Evolutionary conservation across 2,113 vertebrate genomes (phyloP).

Genomic region (Phocoena sinus): DNA sequence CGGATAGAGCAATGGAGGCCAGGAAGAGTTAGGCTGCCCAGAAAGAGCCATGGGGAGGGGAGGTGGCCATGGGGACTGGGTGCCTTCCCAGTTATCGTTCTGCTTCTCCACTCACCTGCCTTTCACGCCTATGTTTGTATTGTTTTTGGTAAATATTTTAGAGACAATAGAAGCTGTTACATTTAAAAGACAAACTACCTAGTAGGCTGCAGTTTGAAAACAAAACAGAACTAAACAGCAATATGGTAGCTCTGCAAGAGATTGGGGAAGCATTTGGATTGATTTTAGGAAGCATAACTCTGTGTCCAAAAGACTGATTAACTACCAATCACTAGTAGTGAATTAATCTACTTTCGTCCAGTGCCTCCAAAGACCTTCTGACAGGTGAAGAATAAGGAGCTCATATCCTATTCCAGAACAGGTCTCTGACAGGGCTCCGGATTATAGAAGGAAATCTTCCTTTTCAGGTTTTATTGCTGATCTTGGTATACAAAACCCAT

Average conservation of each 20-base stretch:
- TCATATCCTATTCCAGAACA: background rate
- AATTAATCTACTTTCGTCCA: background rate
- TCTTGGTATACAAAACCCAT: background rate
- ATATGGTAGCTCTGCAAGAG: background rate
- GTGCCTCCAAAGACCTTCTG: background rate
- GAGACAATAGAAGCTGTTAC: background rate
- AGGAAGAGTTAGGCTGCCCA: background rate
- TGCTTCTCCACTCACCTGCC: background rate
- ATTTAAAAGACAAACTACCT: background rate
- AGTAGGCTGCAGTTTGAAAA: background rate
- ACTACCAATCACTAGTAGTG: background rate
- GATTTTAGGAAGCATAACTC: background rate
- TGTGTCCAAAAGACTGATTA: background rate
- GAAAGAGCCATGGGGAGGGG: accelerated
- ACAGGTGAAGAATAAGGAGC: background rate
- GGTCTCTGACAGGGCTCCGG: background rate
- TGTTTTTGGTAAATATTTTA: background rate
- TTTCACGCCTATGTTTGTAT: background rate
- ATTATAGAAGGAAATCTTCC: background rate
- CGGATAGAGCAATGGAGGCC: too few relatives aligned
- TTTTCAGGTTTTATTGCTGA: background rate
- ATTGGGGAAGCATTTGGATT: background rate
- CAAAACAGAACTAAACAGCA: background rate
- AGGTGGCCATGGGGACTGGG: accelerated
- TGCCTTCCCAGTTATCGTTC: background rate